Evolutionary conservation across 1,140 invertebrate genomes (phyloP).

Genomic region (Sinella curviseta): DNA sequence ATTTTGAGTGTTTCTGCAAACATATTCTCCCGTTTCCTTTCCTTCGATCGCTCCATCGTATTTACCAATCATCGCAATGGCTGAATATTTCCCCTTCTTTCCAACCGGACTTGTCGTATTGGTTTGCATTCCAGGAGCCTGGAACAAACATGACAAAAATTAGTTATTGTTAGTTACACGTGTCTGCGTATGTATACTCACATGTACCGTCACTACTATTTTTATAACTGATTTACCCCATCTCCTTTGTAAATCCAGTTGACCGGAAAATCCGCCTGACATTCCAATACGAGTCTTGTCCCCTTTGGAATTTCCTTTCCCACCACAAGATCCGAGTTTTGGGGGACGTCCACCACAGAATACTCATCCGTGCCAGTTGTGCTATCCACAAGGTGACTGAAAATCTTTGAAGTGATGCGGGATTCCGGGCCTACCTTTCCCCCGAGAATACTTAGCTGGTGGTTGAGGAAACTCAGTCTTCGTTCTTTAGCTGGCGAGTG

Average conservation of each 20-base stretch:
- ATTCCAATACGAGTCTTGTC: conserved; percentile 33
- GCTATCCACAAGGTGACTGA: not conserved
- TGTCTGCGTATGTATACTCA: no score
- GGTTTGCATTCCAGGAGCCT: conserved; percentile 2
- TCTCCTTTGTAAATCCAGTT: conserved; percentile 41
- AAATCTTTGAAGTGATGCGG: not conserved
- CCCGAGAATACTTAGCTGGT: not conserved
- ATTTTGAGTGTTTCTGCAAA: conserved; percentile 38
- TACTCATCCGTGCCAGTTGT: conserved; percentile 8
- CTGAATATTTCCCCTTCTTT: not conserved
- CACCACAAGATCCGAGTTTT: conserved; percentile 30
- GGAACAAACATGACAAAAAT: not conserved
- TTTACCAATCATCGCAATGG: not conserved
- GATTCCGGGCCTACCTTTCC: not conserved
- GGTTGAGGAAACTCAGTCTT: conserved; percentile 14
- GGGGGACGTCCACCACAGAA: conserved; percentile 15
- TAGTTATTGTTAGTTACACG: no score
- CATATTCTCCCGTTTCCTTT: conserved; percentile 41
- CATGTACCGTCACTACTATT: no score
- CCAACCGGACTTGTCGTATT: not conserved
- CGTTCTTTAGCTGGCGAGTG: not conserved
- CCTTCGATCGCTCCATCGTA: not conserved
- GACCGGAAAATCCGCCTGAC: conserved; percentile 33
- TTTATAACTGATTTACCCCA: conserved; percentile 26
- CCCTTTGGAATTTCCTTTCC: conserved; percentile 27